Base-by-base conservation (phyloP, 2,113 vertebrate species). In the Puntigrus tetrazona region DNA sequence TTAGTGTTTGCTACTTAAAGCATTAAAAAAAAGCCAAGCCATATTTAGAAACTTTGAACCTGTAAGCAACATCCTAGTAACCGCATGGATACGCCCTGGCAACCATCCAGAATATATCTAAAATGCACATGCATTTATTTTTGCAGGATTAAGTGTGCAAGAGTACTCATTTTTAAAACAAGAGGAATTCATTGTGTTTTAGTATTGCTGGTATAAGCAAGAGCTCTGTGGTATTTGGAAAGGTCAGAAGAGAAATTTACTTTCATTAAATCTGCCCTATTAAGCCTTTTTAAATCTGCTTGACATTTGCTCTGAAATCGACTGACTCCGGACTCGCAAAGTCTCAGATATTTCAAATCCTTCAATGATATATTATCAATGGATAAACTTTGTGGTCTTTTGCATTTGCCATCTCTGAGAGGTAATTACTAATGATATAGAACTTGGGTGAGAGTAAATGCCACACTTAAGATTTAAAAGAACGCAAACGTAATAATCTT, bases 161-260 rank as follows among this genome's bases (percentile, higher is more conserved):
- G 41, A 50, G 63, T 22, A 59, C 59, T 34, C 52, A 18, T 34
- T 50, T 20, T 45, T 50, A 25, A 69, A 81, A 38, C 29, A n/a
- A 36, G 1, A 52, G n/a, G 25, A 75, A 65, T 47, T 61, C 43
- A 70, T 36, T 65, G 31, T 65, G 31, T 18, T 36, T 38, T 31
- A 82, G 20, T 20, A 38, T 29, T 7, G 10, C 22, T 50, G 47
- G 45, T 67, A 75, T 74, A 29, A 59, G 31, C 22, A 61, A 61
- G n/a, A 45, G 59, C 5, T 7, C 2, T 25, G 59, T 57, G 27
- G 34, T 29, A 43, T 86, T 82, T 82, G 75, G 79, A 77, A 86
- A 82, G 72, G 43, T 76, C 57, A 82, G 29, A 50, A 52, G 27
- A 89, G 78, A 82, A 77, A 85, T 82, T 85, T 29, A 74, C 87